These are phyloP conservation scores for Centruroides vittatus DNA, from an alignment of 1,140 invertebrate genomes.

Conservation along the genomic window DNA sequence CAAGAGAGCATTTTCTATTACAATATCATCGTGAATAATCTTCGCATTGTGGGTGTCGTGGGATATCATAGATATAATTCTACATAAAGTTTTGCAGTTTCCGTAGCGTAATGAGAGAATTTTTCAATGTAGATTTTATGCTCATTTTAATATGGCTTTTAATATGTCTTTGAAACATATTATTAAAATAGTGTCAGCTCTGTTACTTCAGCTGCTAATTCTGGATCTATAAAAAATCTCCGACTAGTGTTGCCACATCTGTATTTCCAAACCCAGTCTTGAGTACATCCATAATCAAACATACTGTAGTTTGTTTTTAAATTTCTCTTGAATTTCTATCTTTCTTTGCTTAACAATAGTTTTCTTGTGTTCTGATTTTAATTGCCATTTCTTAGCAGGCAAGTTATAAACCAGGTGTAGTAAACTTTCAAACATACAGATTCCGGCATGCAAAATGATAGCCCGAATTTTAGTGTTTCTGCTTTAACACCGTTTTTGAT, in stretches of 20 bases:
- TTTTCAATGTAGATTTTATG: conserved; percentile 2
- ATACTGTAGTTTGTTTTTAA: not conserved
- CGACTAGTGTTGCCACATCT: conserved; percentile 27
- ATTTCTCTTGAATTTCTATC: not conserved
- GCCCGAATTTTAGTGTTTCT: not conserved
- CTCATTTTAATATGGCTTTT: conserved; percentile 1
- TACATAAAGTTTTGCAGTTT: conserved; percentile 5
- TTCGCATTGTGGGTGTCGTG: conserved; percentile 1
- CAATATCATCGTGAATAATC: not conserved
- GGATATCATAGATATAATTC: conserved; percentile 2
- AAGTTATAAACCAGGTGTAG: conserved; percentile 2
- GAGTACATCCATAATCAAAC: not conserved
- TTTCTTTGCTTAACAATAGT: not conserved
- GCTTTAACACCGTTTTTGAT: not conserved
- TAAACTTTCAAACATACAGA: not conserved
- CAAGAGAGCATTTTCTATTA: conserved; percentile 1
- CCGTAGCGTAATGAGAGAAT: not conserved
- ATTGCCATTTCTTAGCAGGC: not conserved
- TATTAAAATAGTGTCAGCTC: not conserved
- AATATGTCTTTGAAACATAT: conserved; percentile 4
- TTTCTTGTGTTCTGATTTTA: not conserved
- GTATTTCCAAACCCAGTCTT: not conserved
- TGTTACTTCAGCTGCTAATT: conserved; percentile 30
- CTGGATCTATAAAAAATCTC: conserved; percentile 42
- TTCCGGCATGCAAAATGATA: conserved; percentile 2